Percentiles rank a stretch among this genome's conserved stretches.
Evolutionary conservation across 2,888 invertebrate genomes (phyloP).

Genomic region (Lobophora halterata): DNA sequence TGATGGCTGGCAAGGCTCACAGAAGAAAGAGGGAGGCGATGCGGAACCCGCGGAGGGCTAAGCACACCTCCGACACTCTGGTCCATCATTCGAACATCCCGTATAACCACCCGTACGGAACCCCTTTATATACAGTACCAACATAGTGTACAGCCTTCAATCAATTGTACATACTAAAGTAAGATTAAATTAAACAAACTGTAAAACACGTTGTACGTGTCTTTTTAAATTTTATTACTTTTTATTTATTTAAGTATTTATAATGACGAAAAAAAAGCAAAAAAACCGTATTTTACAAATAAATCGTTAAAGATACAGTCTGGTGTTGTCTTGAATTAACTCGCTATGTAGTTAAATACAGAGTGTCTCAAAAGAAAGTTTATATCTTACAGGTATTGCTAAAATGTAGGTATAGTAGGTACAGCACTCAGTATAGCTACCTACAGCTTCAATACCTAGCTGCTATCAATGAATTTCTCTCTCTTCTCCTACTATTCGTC

Average conservation of each 20-base stretch:
- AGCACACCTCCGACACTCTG: slow-evolving; percentile 37
- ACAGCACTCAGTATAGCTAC: slow-evolving; percentile 1
- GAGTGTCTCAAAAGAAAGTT: too few relatives aligned
- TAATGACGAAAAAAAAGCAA: slow-evolving; percentile 71
- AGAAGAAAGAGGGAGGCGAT: slow-evolving; percentile 47
- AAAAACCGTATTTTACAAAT: slow-evolving; percentile 77
- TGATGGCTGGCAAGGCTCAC: slow-evolving; percentile 74
- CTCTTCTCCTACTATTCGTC: too few relatives aligned
- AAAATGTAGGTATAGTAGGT: too few relatives aligned
- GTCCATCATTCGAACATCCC: slow-evolving; percentile 47
- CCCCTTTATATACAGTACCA: slow-evolving; percentile 71
- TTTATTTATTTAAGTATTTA: slow-evolving; percentile 75
- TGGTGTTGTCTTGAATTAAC: slow-evolving; percentile 62
- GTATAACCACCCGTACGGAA: slow-evolving; percentile 70
- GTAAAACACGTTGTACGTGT: slow-evolving; percentile 79
- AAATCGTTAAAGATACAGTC: slow-evolving; percentile 68
- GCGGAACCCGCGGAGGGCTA: slow-evolving; percentile 64
- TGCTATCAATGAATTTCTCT: too few relatives aligned
- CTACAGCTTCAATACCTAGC: too few relatives aligned
- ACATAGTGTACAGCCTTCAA: slow-evolving; percentile 62
- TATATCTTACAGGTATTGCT: too few relatives aligned
- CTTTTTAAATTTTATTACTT: slow-evolving; percentile 70
- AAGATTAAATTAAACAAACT: slow-evolving; percentile 76
- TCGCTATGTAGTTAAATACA: too few relatives aligned
- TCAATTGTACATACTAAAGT: slow-evolving; percentile 76